Evolutionary conservation across 2,888 invertebrate species (phyloP), one percentile per base, ranked within the genome.

Genomic region (Drosophila austrosaltans): DNA sequence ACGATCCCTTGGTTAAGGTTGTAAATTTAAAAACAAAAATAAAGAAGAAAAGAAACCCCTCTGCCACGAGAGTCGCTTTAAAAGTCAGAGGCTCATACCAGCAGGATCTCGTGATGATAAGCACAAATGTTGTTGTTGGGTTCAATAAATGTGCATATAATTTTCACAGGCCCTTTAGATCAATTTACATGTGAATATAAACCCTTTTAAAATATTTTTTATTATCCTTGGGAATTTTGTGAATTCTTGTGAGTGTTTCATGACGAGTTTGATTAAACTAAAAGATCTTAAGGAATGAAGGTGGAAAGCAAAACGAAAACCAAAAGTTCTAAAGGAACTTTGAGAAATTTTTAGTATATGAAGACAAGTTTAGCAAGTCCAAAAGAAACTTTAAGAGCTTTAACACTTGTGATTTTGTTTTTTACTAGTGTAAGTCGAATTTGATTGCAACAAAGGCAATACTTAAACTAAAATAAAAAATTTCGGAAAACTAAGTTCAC

Each of bases 21-120:
- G 88, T 89, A 77, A 72, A 87, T 82, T 79, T 72, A 48, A 16
- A 25, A 28, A 28, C 2, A 28, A 28, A 28, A 28, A 28, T 3
- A 28, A 28, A 28, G 4, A 28, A 28, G 4, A 28, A 28, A 28
- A 28, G 4, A 2, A 28, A 22, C 10, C 48, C 44, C 44, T 20
- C 20, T 0, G 57, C 61, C 65, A 66, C 84, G 72, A 89, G 87
- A 83, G 81, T 78, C 63, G 84, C 65, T 66, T 57, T 61, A 57
- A 32, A 66, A 82, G 71, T 82, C 75, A 69, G 57, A 57, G 74
- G 58, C 53, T 6, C 48, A 1, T 25, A 25, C 22, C 48, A 48
- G 48, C 48, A 48, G 48, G 48, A 48, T 22, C 25, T 48, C 36
- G 10, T 1, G 8, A 36, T 36, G 36, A 36, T 36, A 36, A 36